phyloP scores from a whole-genome alignment of 2,113 vertebrate species.

The Channa argus region DNA sequence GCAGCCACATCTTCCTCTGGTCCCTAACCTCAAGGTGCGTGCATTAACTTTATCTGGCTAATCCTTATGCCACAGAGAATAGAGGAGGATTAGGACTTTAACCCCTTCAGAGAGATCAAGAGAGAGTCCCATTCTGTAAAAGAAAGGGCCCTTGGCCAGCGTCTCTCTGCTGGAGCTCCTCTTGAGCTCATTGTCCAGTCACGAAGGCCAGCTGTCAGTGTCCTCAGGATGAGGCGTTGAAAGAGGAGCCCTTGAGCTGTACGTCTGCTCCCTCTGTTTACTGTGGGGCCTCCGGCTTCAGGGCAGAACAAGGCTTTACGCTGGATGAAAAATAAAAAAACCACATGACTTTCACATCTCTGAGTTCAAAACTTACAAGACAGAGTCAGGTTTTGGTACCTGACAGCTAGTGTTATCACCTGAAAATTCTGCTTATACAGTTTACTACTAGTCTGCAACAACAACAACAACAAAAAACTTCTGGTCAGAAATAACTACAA shows the following conservation, averaged over 20 bases:
- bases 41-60: conserved; percentile 68
- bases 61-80: conserved; percentile 80
- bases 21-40: conserved; percentile 72
- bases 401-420: background rate
- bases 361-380: conserved; percentile 11
- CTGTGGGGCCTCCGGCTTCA: conserved; percentile 52
- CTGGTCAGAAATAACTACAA: too few relatives aligned
- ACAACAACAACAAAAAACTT: too few relatives aligned
- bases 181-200: conserved; percentile 69
- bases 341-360: conserved; percentile 14
- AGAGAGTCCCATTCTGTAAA: conserved; percentile 39
- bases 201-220: conserved; percentile 80
- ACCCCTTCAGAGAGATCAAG: conserved; percentile 53
- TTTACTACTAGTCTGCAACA: background rate
- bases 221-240: conserved; percentile 64
- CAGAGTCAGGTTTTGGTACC: background rate
- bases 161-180: conserved; percentile 69
- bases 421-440: background rate
- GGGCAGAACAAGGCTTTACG: conserved; percentile 18
- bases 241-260: conserved; percentile 65
- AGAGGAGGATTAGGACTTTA: conserved; percentile 81
- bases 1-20: conserved; percentile 22
- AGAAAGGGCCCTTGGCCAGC: conserved; percentile 57
- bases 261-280: conserved; percentile 72
- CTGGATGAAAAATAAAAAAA: background rate